These are phyloP conservation scores for Ardeotis arabs DNA, from an alignment of 2,113 vertebrate genomes.

Conservation along the genomic window DNA sequence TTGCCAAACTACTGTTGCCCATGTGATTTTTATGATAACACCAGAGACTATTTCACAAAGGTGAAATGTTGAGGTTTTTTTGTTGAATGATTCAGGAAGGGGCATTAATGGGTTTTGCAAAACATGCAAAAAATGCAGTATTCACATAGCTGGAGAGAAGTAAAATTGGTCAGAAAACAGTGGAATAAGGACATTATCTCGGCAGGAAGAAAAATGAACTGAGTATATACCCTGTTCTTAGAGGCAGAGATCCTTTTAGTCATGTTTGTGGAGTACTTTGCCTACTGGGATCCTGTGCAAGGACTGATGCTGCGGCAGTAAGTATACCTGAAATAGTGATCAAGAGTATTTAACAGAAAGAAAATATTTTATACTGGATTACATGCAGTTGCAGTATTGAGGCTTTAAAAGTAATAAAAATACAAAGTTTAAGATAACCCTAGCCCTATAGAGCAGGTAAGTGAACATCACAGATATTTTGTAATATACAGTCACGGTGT, in stretches of 20 bases:
- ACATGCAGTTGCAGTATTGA: not conserved
- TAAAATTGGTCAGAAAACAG: not conserved
- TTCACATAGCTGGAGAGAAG: not conserved
- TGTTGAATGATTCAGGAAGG: conserved; percentile 9
- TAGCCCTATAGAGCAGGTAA: not conserved
- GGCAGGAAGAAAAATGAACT: not conserved
- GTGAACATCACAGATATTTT: not conserved
- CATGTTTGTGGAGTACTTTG: not conserved
- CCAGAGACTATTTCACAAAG: not conserved
- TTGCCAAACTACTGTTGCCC: conserved; percentile 17
- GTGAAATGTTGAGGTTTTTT: conserved; percentile 29
- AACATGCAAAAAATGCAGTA: conserved; percentile 1
- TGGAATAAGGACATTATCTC: not conserved
- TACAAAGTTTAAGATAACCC: not conserved
- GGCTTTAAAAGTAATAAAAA: not conserved
- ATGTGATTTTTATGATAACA: conserved; percentile 29
- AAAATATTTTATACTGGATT: not conserved
- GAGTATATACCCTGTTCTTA: not conserved
- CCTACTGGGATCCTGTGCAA: not conserved
- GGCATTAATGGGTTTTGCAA: not conserved
- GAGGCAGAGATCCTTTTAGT: not conserved
- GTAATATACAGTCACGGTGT: not conserved
- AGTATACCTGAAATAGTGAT: not conserved
- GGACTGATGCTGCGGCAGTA: not conserved
- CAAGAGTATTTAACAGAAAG: not conserved